These are phyloP conservation scores for Phoxinus phoxinus DNA, from an alignment of 2,113 vertebrate species.

Conservation along the genomic window DNA sequence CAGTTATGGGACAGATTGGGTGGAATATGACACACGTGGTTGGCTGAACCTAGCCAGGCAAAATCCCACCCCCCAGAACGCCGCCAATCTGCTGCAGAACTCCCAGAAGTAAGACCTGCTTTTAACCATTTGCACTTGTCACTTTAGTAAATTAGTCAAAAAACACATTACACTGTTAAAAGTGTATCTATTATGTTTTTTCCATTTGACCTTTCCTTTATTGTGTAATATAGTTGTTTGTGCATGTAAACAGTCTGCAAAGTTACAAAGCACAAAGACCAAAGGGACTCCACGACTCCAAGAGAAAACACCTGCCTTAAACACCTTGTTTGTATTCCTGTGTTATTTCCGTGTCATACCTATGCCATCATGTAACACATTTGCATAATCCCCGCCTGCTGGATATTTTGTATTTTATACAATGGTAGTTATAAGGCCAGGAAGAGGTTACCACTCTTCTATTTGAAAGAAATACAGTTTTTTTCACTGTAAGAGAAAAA, in stretches of 20 bases:
- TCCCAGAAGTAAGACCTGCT: constrained; percentile 90
- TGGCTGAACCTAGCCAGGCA: constrained; percentile 91
- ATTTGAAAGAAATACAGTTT: too few species aligned
- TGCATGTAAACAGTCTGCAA: not conserved
- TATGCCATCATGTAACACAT: too few species aligned
- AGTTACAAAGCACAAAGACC: not conserved
- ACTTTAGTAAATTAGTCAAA: not conserved
- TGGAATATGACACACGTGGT: constrained; percentile 86
- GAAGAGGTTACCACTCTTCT: too few species aligned
- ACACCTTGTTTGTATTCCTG: too few species aligned
- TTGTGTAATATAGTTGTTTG: not conserved
- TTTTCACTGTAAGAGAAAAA: too few species aligned
- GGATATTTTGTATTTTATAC: too few species aligned
- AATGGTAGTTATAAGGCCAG: too few species aligned
- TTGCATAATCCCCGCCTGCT: too few species aligned
- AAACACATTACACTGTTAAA: not conserved
- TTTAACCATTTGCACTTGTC: not conserved
- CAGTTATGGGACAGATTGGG: constrained; percentile 93
- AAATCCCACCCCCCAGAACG: constrained; percentile 87
- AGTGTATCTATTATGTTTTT: not conserved
- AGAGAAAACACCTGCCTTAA: too few species aligned
- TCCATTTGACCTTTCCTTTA: not conserved
- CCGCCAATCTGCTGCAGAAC: constrained; percentile 84
- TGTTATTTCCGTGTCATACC: too few species aligned
- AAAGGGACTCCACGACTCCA: not conserved